These are phyloP conservation scores for Nasonia oneida DNA, from an alignment of 2,888 invertebrate genomes.

Conservation along the genomic window DNA sequence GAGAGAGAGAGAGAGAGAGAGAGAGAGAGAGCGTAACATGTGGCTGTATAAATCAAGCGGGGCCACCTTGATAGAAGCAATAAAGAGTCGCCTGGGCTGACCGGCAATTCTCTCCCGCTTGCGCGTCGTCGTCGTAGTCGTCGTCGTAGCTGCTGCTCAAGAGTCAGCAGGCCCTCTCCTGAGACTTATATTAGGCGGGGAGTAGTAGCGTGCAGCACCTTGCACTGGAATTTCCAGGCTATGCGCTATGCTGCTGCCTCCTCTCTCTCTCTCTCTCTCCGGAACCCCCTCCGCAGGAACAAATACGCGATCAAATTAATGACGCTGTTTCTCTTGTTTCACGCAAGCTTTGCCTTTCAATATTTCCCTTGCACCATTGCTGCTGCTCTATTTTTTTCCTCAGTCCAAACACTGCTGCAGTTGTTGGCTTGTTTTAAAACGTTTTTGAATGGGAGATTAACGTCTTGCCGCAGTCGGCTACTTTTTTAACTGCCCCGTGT, in stretches of 20 bases:
- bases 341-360: constrained; percentile 6
- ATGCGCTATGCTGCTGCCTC: neutral
- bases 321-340: constrained; percentile 12
- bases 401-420: neutral
- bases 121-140: neutral
- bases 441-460: neutral
- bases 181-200: constrained; percentile 67
- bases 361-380: neutral
- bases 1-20: constrained; percentile 39
- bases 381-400: neutral
- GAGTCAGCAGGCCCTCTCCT: constrained; percentile 45
- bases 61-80: constrained; percentile 75
- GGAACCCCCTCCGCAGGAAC: constrained; percentile 18
- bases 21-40: constrained; percentile 67
- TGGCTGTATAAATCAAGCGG: constrained; percentile 74
- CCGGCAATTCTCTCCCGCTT: constrained; percentile 27
- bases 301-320: constrained; percentile 13
- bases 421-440: neutral
- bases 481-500: neutral
- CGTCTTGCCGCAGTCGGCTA: constrained; percentile 56
- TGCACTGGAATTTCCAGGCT: constrained; percentile 30
- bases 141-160: neutral
- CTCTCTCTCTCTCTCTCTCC: neutral
- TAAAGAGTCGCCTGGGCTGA: constrained; percentile 67
- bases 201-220: constrained; percentile 26